phyloP scores from a whole-genome alignment of 2,888 invertebrate species.

The Dorcus hopei region DNA sequence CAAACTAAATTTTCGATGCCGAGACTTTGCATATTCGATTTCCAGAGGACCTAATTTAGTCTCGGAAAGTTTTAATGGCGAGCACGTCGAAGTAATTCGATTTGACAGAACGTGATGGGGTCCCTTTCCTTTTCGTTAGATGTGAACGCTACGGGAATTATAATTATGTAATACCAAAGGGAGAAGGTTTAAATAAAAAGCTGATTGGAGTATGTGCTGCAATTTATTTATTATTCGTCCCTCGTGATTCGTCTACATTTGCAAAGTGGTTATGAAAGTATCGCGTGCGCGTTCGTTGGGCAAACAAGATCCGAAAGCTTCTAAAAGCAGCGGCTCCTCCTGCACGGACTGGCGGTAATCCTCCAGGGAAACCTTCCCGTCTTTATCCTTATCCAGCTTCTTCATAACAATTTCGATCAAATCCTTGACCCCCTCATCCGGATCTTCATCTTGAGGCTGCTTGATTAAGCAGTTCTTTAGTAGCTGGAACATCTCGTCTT shows the following conservation, averaged over 20 bases:
- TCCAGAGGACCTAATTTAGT: too few species aligned
- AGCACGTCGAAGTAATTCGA: too few species aligned
- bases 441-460: constrained; percentile 70
- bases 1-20: too few species aligned
- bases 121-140: too few species aligned
- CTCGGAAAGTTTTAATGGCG: too few species aligned
- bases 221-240: too few species aligned
- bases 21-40: too few species aligned
- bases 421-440: constrained; percentile 71
- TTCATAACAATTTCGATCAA: constrained; percentile 69
- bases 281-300: constrained; percentile 59
- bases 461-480: constrained; percentile 59
- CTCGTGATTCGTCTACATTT: constrained; percentile 17
- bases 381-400: constrained; percentile 72
- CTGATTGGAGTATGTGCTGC: too few species aligned
- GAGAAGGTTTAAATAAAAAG: too few species aligned
- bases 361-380: constrained; percentile 67
- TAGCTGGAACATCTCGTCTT: constrained; percentile 74
- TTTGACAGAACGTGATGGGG: too few species aligned
- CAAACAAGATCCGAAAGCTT: constrained; percentile 72
- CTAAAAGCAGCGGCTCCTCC: constrained; percentile 66
- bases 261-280: constrained; percentile 46
- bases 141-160: too few species aligned
- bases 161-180: too few species aligned
- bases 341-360: constrained; percentile 65